phyloP scores from a whole-genome alignment of 2,113 vertebrate species.

The Dermatemys mawii region DNA sequence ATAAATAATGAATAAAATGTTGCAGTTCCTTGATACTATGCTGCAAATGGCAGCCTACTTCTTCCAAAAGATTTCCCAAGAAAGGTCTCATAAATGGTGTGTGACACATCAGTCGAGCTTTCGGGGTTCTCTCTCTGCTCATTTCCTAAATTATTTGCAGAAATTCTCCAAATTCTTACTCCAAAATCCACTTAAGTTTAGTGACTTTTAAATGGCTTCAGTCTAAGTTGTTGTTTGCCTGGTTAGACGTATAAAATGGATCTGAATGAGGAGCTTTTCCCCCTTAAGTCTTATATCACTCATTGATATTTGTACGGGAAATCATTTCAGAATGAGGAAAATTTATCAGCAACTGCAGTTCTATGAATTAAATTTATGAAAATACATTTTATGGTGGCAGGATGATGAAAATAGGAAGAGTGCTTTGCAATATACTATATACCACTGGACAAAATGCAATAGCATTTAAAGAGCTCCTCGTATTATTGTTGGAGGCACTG shows the following conservation, averaged over 20 bases:
- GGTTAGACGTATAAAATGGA: not conserved
- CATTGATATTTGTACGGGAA: conserved; percentile 6
- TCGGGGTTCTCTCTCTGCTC: not conserved
- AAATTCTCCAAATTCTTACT: not conserved
- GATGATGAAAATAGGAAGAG: not conserved
- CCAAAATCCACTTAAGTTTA: conserved; percentile 23
- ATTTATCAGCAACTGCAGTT: not conserved
- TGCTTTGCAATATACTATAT: not conserved
- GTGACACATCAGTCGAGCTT: not conserved
- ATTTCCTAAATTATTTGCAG: not conserved
- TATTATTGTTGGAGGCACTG: not conserved
- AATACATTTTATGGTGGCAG: not conserved
- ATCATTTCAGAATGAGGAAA: not conserved
- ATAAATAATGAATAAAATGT: not conserved
- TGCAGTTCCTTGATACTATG: not conserved
- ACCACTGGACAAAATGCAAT: not conserved
- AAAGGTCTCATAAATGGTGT: not conserved
- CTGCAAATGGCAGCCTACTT: not conserved
- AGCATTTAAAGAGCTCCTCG: not conserved
- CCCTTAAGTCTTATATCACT: not conserved
- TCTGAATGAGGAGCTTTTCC: conserved; percentile 18
- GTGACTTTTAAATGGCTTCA: conserved; percentile 12
- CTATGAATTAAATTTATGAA: conserved; percentile 22
- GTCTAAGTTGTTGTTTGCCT: not conserved
- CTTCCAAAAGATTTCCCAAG: not conserved